phyloP scores from a whole-genome alignment of 2,113 vertebrate genomes.

The Tyto alba region DNA sequence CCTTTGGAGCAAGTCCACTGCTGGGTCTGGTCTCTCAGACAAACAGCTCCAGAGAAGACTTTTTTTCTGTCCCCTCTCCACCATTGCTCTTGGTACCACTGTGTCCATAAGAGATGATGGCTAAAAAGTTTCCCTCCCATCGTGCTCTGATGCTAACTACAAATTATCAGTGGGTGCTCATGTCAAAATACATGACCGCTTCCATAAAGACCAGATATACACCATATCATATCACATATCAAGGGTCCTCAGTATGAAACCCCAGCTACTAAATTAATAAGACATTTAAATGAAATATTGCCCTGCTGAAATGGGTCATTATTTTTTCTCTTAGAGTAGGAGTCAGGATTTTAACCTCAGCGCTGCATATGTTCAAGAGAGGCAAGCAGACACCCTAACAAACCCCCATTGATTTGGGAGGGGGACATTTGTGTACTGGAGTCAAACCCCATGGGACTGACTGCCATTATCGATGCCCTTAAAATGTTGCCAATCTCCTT shows the following conservation, averaged over 20 bases:
- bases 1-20: background rate
- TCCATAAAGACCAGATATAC: background rate
- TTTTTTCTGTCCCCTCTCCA: background rate
- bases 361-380: background rate
- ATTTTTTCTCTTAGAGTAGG: background rate
- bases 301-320: background rate
- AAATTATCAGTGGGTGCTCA: background rate
- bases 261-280: background rate
- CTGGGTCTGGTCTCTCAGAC: background rate
- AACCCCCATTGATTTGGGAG: accelerated
- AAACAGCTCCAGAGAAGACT: background rate
- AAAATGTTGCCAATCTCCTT: background rate
- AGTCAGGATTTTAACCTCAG: background rate
- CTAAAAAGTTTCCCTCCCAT: background rate
- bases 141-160: background rate
- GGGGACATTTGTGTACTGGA: background rate
- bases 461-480: background rate
- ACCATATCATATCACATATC: too few relatives aligned
- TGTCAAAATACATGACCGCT: background rate
- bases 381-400: background rate
- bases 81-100: background rate
- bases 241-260: background rate
- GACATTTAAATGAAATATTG: background rate
- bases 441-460: background rate
- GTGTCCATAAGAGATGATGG: background rate